Base-by-base conservation (phyloP, 2,888 invertebrate genomes). In the Limnephilus lunatus region DNA sequence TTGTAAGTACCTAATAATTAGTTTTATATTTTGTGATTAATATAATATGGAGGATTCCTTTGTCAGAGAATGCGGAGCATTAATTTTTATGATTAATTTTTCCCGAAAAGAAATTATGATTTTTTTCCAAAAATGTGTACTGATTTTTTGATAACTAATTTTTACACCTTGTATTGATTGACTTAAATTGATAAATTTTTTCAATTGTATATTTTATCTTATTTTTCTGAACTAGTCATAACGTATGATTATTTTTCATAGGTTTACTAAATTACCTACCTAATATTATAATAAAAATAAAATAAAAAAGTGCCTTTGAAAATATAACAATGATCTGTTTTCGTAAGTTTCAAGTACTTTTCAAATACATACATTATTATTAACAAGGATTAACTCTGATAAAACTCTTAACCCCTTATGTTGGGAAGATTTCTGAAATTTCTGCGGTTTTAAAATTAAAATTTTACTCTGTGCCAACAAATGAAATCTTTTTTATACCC, bases 161-260 rank as follows among this genome's bases (percentile, higher is more conserved):
- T 85, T 86, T 86, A 39, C 86, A 44, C n/a, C 15, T 30, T 44
- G 44, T 39, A 86, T 15, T 86, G 68, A 68, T 68, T 68, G 68
- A 68, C 25, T 68, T 25, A 68, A 68, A 68, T 68, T 68, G 25
- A 68, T 68, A 9, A 68, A n/a, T n/a, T 68, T 68, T 68, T 68
- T 68, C 25, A 68, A n/a, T 68, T 25, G n/a, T 68, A n/a, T 44
- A 85, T n/a, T 85, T 87, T 87, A 35, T 85, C 30, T 30, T 53
- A 68, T 87, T 88, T 48, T 31, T 68, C 80, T 68, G 35, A 68
- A 32, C 88, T 88, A 88, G 88, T 88, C 88, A 88, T 88, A 88
- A 88, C 15, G 31, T 88, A 88, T 88, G 31, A 85, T 88, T 53
- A 31, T 88, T 30, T 53, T 68, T 88, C 35, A 15, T 68, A 80